Conservation (phyloP, 2,888 invertebrate species). For the Chrysodeixis includens region DNA sequence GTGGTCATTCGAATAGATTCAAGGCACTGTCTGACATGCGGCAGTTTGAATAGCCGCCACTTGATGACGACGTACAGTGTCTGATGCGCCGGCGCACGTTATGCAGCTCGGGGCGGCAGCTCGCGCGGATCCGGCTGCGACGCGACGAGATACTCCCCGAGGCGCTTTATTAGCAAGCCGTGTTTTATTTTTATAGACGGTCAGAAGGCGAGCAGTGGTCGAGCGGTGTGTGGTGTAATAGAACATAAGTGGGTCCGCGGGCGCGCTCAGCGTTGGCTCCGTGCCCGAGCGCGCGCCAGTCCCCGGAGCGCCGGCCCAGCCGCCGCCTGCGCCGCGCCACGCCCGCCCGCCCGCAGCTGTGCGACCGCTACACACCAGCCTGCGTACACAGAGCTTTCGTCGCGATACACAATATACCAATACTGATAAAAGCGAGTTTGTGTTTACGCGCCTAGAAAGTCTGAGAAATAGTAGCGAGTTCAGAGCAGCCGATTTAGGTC, state of each 20-base stretch:
- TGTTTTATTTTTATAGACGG: slow-evolving; percentile 81
- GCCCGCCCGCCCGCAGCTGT: slow-evolving; percentile 44
- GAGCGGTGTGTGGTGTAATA: slow-evolving; percentile 79
- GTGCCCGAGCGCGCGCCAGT: slow-evolving; percentile 83
- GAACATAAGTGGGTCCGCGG: slow-evolving; percentile 79
- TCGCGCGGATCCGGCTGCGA: slow-evolving; percentile 45
- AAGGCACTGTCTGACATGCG: slow-evolving; percentile 23
- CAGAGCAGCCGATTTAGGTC: slow-evolving; percentile 84
- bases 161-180: slow-evolving; percentile 69
- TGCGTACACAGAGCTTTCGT: slow-evolving; percentile 18
- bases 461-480: slow-evolving; percentile 70
- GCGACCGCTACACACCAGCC: slow-evolving; percentile 21
- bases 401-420: slow-evolving; percentile 52
- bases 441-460: slow-evolving; percentile 70
- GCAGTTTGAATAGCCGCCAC: slow-evolving; percentile 6
- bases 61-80: slow-evolving; percentile 5
- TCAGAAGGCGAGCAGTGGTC: slow-evolving; percentile 65
- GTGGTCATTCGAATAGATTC: slow-evolving; percentile 55
- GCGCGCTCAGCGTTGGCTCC: slow-evolving; percentile 76
- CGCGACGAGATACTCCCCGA: slow-evolving; percentile 60
- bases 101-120: slow-evolving; percentile 34
- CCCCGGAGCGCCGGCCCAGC: slow-evolving; percentile 80
- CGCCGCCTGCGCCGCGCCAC: slow-evolving; percentile 70
- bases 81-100: slow-evolving; percentile 31
- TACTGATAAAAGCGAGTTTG: slow-evolving; percentile 54